Evolutionary conservation across 92 coral and sea anemone species (phyloP).

Genomic region (Isaurus tuberculatus): DNA sequence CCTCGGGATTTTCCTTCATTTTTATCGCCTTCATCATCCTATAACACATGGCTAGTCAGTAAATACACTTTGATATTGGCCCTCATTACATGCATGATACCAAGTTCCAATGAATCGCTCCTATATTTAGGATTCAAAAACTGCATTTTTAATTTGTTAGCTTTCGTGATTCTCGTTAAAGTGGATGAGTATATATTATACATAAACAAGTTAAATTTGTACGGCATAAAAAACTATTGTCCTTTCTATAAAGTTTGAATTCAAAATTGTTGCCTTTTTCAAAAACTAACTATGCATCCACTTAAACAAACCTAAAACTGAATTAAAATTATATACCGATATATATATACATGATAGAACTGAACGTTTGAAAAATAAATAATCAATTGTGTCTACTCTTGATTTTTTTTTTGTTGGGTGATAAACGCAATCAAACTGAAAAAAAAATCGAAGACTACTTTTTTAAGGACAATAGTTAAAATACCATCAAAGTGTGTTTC

Average conservation of each 20-base stretch:
- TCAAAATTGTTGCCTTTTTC: no score
- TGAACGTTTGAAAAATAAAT: no score
- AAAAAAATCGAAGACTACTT: no score
- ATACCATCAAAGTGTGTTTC: no score
- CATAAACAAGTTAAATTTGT: background rate
- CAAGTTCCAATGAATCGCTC: background rate
- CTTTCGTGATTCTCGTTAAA: background rate
- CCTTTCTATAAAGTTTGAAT: background rate
- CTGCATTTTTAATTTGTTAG: background rate
- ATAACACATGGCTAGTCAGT: conserved; percentile 36
- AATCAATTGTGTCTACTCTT: no score
- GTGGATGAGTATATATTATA: background rate
- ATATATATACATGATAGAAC: no score
- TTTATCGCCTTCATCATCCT: conserved; percentile 48
- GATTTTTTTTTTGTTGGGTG: no score
- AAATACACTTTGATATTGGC: background rate
- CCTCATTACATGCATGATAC: background rate
- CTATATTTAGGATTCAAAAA: background rate
- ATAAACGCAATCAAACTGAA: no score
- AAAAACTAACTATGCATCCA: no score
- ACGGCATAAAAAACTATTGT: background rate
- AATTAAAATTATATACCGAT: no score
- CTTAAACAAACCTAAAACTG: no score
- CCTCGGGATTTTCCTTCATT: conserved; percentile 74
- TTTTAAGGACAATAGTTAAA: no score